These are phyloP conservation scores for Fratercula arctica DNA, from an alignment of 2,797 vertebrate species.

Conservation along the genomic window DNA sequence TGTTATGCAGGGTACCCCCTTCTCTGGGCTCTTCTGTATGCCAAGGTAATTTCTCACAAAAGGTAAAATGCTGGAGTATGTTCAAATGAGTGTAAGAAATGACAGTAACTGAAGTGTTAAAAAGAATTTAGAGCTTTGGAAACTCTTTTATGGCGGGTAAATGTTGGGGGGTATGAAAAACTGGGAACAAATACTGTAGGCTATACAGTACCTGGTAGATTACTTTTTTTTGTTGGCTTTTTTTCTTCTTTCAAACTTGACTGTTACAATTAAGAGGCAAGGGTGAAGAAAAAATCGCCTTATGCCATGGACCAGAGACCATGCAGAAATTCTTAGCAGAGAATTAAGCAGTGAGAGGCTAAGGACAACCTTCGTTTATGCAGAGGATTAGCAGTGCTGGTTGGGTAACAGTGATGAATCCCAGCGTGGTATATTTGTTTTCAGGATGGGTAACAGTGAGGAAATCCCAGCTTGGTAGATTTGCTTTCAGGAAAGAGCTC, in stretches of 20 bases:
- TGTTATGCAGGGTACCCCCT: neutral
- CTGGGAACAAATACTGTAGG: neutral
- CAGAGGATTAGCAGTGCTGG: neutral
- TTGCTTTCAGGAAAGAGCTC: neutral
- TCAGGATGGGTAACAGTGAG: neutral
- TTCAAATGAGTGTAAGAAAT: neutral
- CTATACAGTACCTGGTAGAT: neutral
- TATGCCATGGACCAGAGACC: neutral
- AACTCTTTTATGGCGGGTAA: neutral
- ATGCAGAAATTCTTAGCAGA: neutral
- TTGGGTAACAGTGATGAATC: neutral
- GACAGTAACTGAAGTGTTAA: neutral
- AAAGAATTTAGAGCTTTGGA: neutral
- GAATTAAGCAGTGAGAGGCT: neutral
- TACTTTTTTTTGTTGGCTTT: neutral
- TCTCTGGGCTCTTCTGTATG: neutral
- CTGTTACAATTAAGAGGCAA: neutral
- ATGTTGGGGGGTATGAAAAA: neutral
- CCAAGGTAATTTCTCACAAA: neutral
- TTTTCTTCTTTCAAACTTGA: neutral
- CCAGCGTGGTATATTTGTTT: neutral
- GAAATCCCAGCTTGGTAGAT: neutral
- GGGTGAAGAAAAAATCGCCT: neutral
- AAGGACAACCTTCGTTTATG: neutral
- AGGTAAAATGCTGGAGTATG: neutral